Percentiles rank a stretch among this genome's conserved stretches.
phyloP scores from a whole-genome alignment of 2,888 invertebrate species.

The Alsophila aescularia region DNA sequence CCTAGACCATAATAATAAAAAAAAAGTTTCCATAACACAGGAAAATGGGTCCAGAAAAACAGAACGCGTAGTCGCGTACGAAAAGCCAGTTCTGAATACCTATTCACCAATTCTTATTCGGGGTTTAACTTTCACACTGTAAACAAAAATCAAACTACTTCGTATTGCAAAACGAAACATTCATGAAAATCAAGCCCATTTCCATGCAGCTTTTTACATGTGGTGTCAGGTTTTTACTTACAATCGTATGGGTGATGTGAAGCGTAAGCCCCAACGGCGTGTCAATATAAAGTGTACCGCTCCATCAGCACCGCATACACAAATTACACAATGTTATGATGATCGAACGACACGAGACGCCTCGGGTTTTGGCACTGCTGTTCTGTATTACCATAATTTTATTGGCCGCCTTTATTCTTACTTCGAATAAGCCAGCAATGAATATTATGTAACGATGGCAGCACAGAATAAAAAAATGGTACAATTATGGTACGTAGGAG shows the following conservation, averaged over 20 bases:
- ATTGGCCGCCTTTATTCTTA: conserved; percentile 27
- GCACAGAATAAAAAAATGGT: too few relatives aligned
- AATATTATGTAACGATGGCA: not conserved
- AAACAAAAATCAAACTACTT: not conserved
- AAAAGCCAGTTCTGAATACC: too few relatives aligned
- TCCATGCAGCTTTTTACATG: conserved; percentile 5
- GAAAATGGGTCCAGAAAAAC: too few relatives aligned
- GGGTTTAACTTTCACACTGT: not conserved
- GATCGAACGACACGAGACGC: conserved; percentile 42
- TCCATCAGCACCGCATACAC: conserved; percentile 50
- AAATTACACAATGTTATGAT: conserved; percentile 65
- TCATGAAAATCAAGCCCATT: conserved; percentile 4
- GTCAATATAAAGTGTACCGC: conserved; percentile 52
- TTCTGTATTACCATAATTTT: conserved; percentile 31
- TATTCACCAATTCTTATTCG: too few relatives aligned
- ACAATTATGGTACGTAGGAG: too few relatives aligned
- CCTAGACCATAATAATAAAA: too few relatives aligned
- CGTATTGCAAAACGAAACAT: conserved; percentile 1
- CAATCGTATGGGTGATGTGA: conserved; percentile 37
- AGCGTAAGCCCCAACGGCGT: conserved; percentile 43
- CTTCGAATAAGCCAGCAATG: not conserved
- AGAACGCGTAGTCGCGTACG: too few relatives aligned
- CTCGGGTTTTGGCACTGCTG: conserved; percentile 38
- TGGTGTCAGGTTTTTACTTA: conserved; percentile 22
- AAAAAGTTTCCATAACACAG: too few relatives aligned